Evolutionary conservation across 2,888 invertebrate genomes (phyloP), one percentile per base, ranked within the genome.

Genomic region (Cheilosia urbana): DNA sequence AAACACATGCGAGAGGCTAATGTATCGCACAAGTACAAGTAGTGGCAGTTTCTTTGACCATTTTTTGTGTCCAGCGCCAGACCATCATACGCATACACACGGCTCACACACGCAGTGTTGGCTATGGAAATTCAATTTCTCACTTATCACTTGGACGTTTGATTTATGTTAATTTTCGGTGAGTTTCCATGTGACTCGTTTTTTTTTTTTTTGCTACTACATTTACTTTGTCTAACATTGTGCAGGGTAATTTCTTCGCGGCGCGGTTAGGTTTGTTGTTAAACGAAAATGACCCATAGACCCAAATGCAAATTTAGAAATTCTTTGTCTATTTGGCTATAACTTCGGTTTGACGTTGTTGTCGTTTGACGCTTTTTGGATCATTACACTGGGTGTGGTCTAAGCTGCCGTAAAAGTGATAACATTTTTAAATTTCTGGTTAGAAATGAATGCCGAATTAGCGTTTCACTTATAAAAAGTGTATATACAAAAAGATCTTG

Each of bases 61-160:
- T 53, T 77, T 82, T 78, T n/a, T n/a, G n/a, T 73, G 72, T 73
- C 72, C 73, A 68, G 21, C 57, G 3, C 9, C 34, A 34, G 34
- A 11, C 13, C 37, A 37, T 13, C 37, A n/a, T 30, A 40, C 60
- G 13, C 4, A 13, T 21, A 34, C 40, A 30, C 21, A 37, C 45
- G n/a, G n/a, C n/a, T n/a, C n/a, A 42, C 42, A 51, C 24, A 24
- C 24, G 13, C 21, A 2, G 5, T 2, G 19, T 9, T 24, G 45
- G 30, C 58, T 71, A 78, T 78, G 82, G 82, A 66, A 27, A 82
- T 78, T 82, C 49, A 51, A 68, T 83, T 68, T 68, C 73, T 73
- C 78, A 83, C 83, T 79, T 73, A 72, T 34, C 78, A 78, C 72
- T 78, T 27, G 63, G 57, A 83, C 83, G 78, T 83, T 78, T 83